Evolutionary conservation across 2,797 vertebrate species (phyloP), one percentile per base, ranked within the genome.

Genomic region (Muscicapa striata): DNA sequence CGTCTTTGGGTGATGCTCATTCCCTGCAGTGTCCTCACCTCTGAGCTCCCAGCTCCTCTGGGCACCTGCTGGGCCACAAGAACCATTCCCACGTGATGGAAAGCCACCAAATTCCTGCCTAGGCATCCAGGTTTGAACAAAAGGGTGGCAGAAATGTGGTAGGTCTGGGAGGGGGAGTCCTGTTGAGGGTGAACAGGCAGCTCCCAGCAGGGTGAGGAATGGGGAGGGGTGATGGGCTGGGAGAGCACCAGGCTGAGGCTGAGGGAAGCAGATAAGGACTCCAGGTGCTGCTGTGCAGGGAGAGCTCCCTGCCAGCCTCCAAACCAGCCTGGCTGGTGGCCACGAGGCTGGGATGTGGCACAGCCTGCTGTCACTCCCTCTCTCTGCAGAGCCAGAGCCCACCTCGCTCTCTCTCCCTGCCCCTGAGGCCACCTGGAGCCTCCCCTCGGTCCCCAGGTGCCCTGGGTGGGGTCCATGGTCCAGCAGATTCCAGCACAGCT

Each of bases 1-100:
- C 5, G 26, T 27, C 0, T 0, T 21, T 58, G 67, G 23, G 51
- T 41, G 55, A 75, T 0, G 1, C 10, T 75, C 26, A 26, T 22
- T 77, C 49, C 26, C 51, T 36, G 19, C n/a, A 9, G 23, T 5
- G n/a, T 58, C 32, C 36, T 57, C 72, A 54, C 1, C 1, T 34
- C 54, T 26, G 52, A 68, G 57, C 32, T 4, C 7, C 40, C 43
- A 45, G 43, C 43, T 45, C 43, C 43, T 88, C 3, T 32, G 34
- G 66, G 73, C 30, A 46, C 15, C 17, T 1, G 2, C 19, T 9
- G 9, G 40, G 4, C 32, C 84, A 84, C 57, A 64, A 6, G 23
- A 59, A 24, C 27, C 4, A 4, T 61, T 78, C 57, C 51, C 15
- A 13, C 19, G 22, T 15, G 18, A 19, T 79, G 70, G 58, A 78